Base-by-base conservation (phyloP, 2,797 vertebrate species). In the Typhlichthys eigenmanni region DNA sequence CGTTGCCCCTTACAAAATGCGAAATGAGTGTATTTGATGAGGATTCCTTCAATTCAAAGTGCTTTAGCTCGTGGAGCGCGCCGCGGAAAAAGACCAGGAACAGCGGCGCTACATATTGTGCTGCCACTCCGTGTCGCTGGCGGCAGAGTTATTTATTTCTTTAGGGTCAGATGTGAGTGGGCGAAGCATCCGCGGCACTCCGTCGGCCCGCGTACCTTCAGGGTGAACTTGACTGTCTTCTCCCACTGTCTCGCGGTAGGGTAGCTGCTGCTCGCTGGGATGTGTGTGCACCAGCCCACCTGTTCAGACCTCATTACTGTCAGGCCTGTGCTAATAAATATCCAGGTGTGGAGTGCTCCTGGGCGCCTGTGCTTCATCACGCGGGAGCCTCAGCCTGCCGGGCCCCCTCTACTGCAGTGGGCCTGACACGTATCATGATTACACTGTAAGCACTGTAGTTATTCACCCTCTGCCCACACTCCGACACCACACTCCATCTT, bases 251-350 rank as follows among this genome's bases (percentile, higher is more conserved):
- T 88, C 89, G 87, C 88, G 86, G 86, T 77, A 85, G 87, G 88
- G 86, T 77, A 85, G 87, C 87, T 87, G 84, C 81, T 85, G 85
- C 76, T 89, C 87, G 89, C 87, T 89, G 78, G 88, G 85, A 89
- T 88, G 85, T 89, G 88, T 86, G 89, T 90, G 89, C 90, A 89
- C 83, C 88, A 85, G 91, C 89, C 92, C 91, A 92, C 91, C 92
- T 92, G 91, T 92, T 92, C 92, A 82, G 84, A 85, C 88, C 92
- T 93, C 91, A 93, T 93, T 92, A 92, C 90, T 92, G 91, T 93
- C 93, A 93, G 87, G 80, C 77, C 86, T 80, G 87, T 90, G 88
- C 92, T 93, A 93, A 93, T 93, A 93, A 93, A 93, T 92, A 91
- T 92, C 91, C 92, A 93, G 91, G 91, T 93, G 91, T 88, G 91